Conservation (phyloP, 2,888 invertebrate genomes). For the Stegophylla sp. region DNA sequence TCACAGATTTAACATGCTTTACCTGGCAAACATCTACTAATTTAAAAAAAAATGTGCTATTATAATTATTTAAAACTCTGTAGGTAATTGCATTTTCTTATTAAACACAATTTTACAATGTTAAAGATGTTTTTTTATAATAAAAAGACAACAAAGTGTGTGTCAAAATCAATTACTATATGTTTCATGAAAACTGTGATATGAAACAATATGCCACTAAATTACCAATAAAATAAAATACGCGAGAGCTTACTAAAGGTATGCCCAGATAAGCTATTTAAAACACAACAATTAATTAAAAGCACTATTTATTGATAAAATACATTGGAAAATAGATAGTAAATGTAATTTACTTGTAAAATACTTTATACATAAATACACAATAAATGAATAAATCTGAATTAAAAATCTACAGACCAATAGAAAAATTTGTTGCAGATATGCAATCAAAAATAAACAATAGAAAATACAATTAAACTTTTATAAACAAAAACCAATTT, state of each 20-base stretch:
- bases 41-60: slow-evolving; percentile 27
- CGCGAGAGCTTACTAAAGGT: not conserved
- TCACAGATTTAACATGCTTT: slow-evolving; percentile 12
- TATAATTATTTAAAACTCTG: not conserved
- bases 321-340: slow-evolving; percentile 3
- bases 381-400: not conserved
- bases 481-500: not conserved
- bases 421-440: slow-evolving; percentile 1
- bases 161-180: not conserved
- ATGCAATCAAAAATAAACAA: slow-evolving; percentile 8
- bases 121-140: not conserved
- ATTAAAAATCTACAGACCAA: not conserved
- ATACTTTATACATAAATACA: slow-evolving; percentile 10
- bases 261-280: slow-evolving; percentile 1
- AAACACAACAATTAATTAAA: slow-evolving; percentile 28
- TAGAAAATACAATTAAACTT: not conserved
- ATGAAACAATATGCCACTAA: not conserved
- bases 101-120: not conserved
- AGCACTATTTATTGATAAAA: slow-evolving; percentile 29
- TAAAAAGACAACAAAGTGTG: slow-evolving; percentile 2
- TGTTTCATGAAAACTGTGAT: not conserved
- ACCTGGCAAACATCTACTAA: slow-evolving; percentile 28
- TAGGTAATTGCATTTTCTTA: not conserved
- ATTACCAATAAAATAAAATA: not conserved
- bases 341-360: not conserved